phyloP scores from a whole-genome alignment of 1,140 invertebrate genomes.

The Tribolium madens region DNA sequence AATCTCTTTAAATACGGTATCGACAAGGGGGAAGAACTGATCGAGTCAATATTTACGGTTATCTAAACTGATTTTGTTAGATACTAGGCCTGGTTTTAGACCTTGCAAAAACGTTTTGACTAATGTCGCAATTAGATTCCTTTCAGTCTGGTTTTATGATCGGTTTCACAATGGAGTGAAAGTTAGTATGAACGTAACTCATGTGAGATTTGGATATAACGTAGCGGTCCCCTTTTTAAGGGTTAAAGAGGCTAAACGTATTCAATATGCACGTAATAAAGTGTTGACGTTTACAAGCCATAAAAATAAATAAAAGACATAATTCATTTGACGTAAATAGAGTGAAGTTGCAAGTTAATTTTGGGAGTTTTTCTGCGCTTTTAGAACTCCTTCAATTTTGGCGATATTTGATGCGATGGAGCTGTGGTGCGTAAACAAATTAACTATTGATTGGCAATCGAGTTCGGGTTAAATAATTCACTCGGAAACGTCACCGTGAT shows the following conservation, averaged over 20 bases:
- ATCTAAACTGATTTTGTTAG: too few relatives aligned
- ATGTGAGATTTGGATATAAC: constrained; percentile 11
- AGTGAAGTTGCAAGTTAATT: constrained; percentile 8
- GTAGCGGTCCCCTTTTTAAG: constrained; percentile 13
- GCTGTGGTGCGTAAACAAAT: constrained; percentile 15
- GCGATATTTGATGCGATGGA: constrained; percentile 8
- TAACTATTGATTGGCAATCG: constrained; percentile 25
- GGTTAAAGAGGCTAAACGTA: constrained; percentile 23
- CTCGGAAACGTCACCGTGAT: constrained; percentile 23
- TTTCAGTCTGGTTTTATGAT: constrained; percentile 7
- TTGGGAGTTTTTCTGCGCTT: neutral
- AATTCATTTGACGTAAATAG: constrained; percentile 22
- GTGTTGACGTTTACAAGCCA: constrained; percentile 23
- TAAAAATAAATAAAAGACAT: constrained; percentile 32
- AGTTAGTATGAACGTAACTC: constrained; percentile 14
- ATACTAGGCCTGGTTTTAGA: too few relatives aligned
- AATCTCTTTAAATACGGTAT: neutral
- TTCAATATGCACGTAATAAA: constrained; percentile 37
- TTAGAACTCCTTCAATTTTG: neutral
- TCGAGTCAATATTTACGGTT: constrained; percentile 7
- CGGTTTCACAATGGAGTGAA: neutral
- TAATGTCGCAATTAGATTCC: constrained; percentile 14
- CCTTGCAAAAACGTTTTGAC: neutral
- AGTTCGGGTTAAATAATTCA: constrained; percentile 18
- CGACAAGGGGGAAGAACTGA: neutral